phyloP scores from a whole-genome alignment of 2,888 invertebrate species.

The Yponomeuta cagnagella region DNA sequence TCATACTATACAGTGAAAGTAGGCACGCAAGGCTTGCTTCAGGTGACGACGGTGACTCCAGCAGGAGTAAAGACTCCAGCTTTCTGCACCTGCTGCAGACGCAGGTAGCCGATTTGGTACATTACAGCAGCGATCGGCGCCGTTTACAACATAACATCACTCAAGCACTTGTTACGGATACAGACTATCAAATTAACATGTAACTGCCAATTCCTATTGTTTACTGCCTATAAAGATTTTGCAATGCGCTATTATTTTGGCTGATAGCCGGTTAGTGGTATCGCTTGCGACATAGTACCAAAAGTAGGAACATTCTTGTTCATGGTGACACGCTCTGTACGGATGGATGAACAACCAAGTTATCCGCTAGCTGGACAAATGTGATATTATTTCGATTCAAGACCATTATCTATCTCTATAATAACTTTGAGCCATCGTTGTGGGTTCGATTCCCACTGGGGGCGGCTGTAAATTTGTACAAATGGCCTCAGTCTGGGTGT shows the following conservation, averaged over 20 bases:
- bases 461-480: too few species aligned
- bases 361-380: neutral
- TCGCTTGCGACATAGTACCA: neutral
- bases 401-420: too few species aligned
- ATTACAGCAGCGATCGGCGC: neutral
- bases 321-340: neutral
- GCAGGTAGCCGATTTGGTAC: neutral
- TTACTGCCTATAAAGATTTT: neutral
- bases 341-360: neutral
- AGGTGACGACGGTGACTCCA: too few species aligned
- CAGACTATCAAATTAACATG: neutral
- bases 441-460: too few species aligned
- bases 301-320: neutral
- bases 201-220: neutral
- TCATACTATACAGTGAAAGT: too few species aligned
- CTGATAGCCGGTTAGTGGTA: neutral
- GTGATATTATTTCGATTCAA: too few species aligned
- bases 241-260: neutral
- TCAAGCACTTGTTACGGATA: neutral
- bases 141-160: neutral
- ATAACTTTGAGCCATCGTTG: too few species aligned
- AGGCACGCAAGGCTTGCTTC: too few species aligned
- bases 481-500: too few species aligned
- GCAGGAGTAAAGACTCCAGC: too few species aligned
- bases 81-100: too few species aligned